A percentile compares a stretch with the other conserved stretches of the same genome.
These are phyloP conservation scores for Poecilia latipinna DNA, from an alignment of 2,113 vertebrate genomes.

Conservation along the genomic window DNA sequence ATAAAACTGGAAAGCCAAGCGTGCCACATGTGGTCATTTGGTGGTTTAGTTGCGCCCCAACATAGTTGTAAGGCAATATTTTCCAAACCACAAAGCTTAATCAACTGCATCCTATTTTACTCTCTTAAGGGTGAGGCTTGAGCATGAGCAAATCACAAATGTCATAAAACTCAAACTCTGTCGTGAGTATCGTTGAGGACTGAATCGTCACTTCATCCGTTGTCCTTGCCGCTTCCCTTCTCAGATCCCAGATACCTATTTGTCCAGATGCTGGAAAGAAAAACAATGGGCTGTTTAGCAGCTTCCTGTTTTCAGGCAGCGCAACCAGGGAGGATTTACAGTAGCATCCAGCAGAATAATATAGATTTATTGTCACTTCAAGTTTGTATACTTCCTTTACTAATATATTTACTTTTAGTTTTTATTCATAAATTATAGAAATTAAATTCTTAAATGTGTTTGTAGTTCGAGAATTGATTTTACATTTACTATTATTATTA, in stretches of 20 bases:
- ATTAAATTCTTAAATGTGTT: too few relatives aligned
- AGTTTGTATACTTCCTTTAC: background rate
- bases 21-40: background rate
- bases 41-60: background rate
- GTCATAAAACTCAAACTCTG: background rate
- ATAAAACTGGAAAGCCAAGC: background rate
- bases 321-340: background rate
- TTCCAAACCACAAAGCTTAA: background rate
- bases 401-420: background rate
- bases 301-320: slow-evolving; percentile 43
- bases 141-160: too few relatives aligned
- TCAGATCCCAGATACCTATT: slow-evolving; percentile 11
- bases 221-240: background rate
- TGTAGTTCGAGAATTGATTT: too few relatives aligned
- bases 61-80: background rate
- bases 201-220: background rate
- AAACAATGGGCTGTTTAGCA: slow-evolving; percentile 34
- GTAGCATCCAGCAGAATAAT: background rate
- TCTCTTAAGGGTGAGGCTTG: background rate
- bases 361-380: too few relatives aligned
- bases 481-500: too few relatives aligned
- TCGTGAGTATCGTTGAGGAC: background rate
- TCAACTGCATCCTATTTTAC: background rate
- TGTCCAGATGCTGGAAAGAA: slow-evolving; percentile 26
- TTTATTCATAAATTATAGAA: too few relatives aligned